These are phyloP conservation scores for Episyrphus balteatus DNA, from an alignment of 1,140 invertebrate species.

Conservation along the genomic window DNA sequence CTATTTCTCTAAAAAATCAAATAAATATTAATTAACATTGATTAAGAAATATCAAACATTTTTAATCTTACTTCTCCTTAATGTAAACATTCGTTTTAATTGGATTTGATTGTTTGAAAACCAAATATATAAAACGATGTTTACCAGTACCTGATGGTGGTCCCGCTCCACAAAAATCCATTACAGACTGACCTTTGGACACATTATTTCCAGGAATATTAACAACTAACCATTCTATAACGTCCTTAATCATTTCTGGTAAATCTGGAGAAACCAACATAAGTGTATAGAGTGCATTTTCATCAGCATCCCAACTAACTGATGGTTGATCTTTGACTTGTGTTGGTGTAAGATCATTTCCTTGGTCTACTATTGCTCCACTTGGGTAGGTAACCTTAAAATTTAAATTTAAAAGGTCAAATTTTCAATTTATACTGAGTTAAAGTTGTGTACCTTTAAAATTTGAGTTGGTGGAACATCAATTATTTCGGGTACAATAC, in stretches of 20 bases:
- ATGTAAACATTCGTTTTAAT: background rate
- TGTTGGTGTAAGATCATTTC: constrained; percentile 55
- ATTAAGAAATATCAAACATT: constrained; percentile 1
- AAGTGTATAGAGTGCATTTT: constrained; percentile 56
- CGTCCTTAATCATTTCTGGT: constrained; percentile 73
- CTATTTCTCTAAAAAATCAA: constrained; percentile 45
- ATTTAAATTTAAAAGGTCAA: too few species aligned
- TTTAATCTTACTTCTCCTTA: background rate
- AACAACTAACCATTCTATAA: constrained; percentile 84
- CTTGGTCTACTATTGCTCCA: constrained; percentile 44
- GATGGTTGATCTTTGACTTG: constrained; percentile 56
- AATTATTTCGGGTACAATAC: too few species aligned
- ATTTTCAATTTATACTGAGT: too few species aligned
- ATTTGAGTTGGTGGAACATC: too few species aligned
- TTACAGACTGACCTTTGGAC: constrained; percentile 60
- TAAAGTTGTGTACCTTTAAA: too few species aligned
- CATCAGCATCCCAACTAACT: constrained; percentile 52
- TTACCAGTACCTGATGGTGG: constrained; percentile 72
- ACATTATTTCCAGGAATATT: constrained; percentile 79
- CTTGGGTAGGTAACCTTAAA: constrained; percentile 40
- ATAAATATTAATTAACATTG: constrained; percentile 42
- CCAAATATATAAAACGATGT: constrained; percentile 82
- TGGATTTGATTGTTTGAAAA: constrained; percentile 61
- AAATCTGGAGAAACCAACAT: constrained; percentile 47
- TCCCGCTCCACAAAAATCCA: constrained; percentile 74